Evolutionary conservation across 2,113 vertebrate species (phyloP).

Genomic region (Tychaedon coryphoeus): DNA sequence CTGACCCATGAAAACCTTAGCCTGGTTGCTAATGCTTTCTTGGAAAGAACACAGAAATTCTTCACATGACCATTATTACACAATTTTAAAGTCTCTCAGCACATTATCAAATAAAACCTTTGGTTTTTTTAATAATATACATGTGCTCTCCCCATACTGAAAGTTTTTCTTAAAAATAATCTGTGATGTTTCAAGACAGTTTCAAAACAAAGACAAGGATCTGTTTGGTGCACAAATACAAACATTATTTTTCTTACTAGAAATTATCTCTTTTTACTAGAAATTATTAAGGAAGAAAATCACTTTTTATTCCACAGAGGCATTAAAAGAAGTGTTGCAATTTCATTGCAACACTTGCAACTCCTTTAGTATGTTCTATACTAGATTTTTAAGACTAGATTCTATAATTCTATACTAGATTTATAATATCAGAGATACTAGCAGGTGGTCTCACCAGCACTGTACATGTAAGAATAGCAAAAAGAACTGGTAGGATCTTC

Average conservation of each 20-base stretch:
- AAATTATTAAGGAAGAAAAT: neutral
- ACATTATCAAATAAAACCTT: neutral
- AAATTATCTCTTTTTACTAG: neutral
- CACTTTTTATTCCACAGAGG: neutral
- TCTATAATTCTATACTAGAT: neutral
- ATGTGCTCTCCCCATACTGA: neutral
- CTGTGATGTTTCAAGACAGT: neutral
- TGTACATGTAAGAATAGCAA: neutral
- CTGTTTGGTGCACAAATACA: neutral
- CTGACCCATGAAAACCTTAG: neutral
- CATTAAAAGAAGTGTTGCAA: neutral
- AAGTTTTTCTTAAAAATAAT: neutral
- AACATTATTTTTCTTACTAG: neutral
- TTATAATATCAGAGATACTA: neutral
- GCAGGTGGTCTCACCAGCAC: neutral
- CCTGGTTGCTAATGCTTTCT: neutral
- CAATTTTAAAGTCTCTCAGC: neutral
- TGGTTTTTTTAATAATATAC: neutral
- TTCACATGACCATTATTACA: neutral
- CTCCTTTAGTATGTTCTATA: neutral
- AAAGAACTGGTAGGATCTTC: neutral
- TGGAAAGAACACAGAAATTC: conserved; percentile 15
- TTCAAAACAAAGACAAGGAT: neutral
- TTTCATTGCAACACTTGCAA: neutral
- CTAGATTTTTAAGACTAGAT: neutral